These are phyloP conservation scores for Chaetodon auriga DNA, from an alignment of 2,113 vertebrate genomes.

Conservation along the genomic window DNA sequence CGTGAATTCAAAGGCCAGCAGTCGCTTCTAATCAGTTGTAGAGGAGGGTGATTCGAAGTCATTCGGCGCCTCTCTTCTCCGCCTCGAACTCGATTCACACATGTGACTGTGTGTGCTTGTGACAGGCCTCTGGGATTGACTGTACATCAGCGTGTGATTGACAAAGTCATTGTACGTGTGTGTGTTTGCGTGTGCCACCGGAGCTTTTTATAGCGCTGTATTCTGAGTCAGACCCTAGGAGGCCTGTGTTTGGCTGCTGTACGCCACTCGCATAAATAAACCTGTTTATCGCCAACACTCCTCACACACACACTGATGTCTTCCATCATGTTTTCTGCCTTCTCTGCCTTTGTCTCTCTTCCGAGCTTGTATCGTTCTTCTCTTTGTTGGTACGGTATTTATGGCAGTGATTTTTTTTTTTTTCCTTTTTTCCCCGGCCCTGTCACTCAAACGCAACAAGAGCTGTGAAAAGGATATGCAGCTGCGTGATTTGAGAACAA, in stretches of 20 bases:
- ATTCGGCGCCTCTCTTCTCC: neutral
- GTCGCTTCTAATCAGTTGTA: neutral
- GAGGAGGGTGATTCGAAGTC: slow-evolving; percentile 16
- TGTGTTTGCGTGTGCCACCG: slow-evolving; percentile 45
- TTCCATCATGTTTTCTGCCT: slow-evolving; percentile 54
- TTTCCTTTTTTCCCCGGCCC: slow-evolving; percentile 7
- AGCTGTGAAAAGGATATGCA: slow-evolving; percentile 61
- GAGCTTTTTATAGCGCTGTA: slow-evolving; percentile 76
- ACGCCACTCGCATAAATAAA: slow-evolving; percentile 77
- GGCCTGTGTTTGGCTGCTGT: slow-evolving; percentile 70
- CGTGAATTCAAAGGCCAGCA: slow-evolving; percentile 1
- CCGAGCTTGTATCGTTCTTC: slow-evolving; percentile 35
- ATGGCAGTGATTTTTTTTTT: slow-evolving; percentile 48
- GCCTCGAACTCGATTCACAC: slow-evolving; percentile 16
- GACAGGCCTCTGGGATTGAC: slow-evolving; percentile 61
- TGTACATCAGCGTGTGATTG: slow-evolving; percentile 74
- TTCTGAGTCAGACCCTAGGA: slow-evolving; percentile 77
- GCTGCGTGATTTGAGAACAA: slow-evolving; percentile 64
- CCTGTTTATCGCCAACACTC: slow-evolving; percentile 73
- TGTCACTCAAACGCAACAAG: slow-evolving; percentile 74
- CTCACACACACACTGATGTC: slow-evolving; percentile 53
- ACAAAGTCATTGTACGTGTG: slow-evolving; percentile 59
- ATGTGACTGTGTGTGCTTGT: slow-evolving; percentile 21
- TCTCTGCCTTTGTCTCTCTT: slow-evolving; percentile 57
- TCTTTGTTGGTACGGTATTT: slow-evolving; percentile 72